Percentiles rank a stretch among this genome's conserved stretches.
phyloP scores from a whole-genome alignment of 2,888 invertebrate genomes.

The Eudemis profundana region DNA sequence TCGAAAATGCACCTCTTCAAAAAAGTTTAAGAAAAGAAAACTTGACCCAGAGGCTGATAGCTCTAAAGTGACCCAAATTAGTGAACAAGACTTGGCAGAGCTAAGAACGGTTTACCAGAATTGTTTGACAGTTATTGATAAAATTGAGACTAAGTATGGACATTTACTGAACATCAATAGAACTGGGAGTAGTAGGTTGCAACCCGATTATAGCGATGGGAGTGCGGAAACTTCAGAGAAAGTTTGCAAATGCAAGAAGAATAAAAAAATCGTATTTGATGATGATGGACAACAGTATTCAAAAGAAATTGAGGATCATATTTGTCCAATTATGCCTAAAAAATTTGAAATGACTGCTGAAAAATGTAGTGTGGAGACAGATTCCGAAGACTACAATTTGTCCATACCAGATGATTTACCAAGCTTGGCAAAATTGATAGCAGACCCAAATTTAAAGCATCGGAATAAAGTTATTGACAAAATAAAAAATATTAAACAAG shows the following conservation, averaged over 20 bases:
- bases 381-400: conserved; percentile 57
- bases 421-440: conserved; percentile 60
- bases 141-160: conserved; percentile 75
- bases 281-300: conserved; percentile 67
- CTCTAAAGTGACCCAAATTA: conserved; percentile 50
- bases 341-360: conserved; percentile 48
- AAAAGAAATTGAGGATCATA: conserved; percentile 60
- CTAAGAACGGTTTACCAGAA: conserved; percentile 66
- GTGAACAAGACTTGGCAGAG: conserved; percentile 66
- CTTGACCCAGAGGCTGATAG: conserved; percentile 23
- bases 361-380: conserved; percentile 57
- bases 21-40: conserved; percentile 37
- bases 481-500: conserved; percentile 61
- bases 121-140: conserved; percentile 69
- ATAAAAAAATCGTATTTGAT: conserved; percentile 73
- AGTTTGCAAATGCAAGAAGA: conserved; percentile 63
- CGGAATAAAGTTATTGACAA: conserved; percentile 68
- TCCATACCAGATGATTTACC: conserved; percentile 62
- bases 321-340: conserved; percentile 57
- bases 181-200: conserved; percentile 33
- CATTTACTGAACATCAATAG: conserved; percentile 64
- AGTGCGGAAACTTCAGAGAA: conserved; percentile 41
- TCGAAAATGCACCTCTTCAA: conserved; percentile 3
- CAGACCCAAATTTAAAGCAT: conserved; percentile 56
- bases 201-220: conserved; percentile 42